Percentiles rank a stretch among this genome's conserved stretches.
Evolutionary conservation across 1,140 invertebrate species (phyloP).

Genomic region (Trichoplusia ni): DNA sequence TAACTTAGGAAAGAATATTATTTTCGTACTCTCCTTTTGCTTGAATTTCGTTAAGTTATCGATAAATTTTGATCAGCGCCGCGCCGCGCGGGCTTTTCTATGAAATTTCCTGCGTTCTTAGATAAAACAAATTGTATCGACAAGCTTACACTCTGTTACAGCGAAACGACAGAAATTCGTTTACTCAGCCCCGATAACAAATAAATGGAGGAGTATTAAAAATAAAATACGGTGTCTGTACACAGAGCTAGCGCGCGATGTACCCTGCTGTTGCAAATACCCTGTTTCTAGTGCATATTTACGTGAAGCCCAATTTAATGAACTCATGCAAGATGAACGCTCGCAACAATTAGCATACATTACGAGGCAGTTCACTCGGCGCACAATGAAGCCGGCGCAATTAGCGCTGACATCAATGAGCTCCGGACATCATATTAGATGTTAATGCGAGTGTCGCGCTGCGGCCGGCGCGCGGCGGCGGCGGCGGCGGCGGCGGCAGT

Average conservation of each 20-base stretch:
- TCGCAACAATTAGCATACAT: neutral
- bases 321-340: neutral
- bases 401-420: neutral
- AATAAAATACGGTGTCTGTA: too few relatives aligned
- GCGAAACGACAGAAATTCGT: conserved; percentile 1
- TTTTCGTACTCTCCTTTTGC: neutral
- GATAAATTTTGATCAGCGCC: conserved; percentile 22
- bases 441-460: neutral
- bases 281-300: neutral
- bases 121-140: conserved; percentile 23
- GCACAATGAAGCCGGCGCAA: neutral
- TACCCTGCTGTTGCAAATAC: neutral
- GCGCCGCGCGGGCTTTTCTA: neutral
- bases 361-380: neutral
- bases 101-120: conserved; percentile 6
- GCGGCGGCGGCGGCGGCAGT: too few relatives aligned
- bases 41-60: conserved; percentile 17
- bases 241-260: neutral
- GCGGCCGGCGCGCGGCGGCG: too few relatives aligned
- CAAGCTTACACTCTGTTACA: conserved; percentile 12
- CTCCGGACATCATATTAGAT: neutral
- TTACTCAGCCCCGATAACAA: conserved; percentile 2
- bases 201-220: neutral
- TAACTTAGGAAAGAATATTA: neutral
- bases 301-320: neutral